These are phyloP conservation scores for Callipepla californica DNA, from an alignment of 2,113 vertebrate species.

Conservation along the genomic window DNA sequence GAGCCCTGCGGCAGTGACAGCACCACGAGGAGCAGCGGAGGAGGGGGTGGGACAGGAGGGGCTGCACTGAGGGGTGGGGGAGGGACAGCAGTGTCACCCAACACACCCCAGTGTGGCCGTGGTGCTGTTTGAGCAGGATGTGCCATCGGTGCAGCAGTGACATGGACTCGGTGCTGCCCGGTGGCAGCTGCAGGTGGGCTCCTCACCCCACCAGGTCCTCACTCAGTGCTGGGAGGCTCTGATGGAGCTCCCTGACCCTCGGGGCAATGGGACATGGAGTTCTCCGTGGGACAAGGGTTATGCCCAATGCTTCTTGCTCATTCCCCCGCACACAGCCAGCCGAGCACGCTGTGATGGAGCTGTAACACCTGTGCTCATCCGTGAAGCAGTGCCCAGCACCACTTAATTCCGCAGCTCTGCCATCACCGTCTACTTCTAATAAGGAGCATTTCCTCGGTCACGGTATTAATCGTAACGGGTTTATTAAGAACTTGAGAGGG, in stretches of 20 bases:
- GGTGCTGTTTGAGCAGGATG: not conserved
- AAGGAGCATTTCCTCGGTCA: constrained; percentile 39
- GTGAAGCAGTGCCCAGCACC: constrained; percentile 40
- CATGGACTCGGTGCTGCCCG: not conserved
- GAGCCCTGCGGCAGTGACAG: not conserved
- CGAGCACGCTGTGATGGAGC: too few relatives aligned
- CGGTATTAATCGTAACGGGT: constrained; percentile 56
- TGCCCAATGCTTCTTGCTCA: not conserved
- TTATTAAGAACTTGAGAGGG: constrained; percentile 32
- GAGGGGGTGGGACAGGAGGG: not conserved
- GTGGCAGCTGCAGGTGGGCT: accelerated
- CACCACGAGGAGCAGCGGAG: not conserved
- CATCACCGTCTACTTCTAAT: constrained; percentile 45
- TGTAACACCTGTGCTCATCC: constrained; percentile 25
- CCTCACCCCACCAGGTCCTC: not conserved
- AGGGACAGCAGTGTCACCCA: not conserved
- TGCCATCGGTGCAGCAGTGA: accelerated
- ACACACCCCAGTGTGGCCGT: not conserved
- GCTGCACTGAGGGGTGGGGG: not conserved
- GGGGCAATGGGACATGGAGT: not conserved
- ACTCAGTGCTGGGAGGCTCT: accelerated
- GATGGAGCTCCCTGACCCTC: not conserved
- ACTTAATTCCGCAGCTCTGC: constrained; percentile 51
- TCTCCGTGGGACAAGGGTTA: not conserved
- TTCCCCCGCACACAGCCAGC: not conserved